Evolutionary conservation across 2,797 vertebrate species (phyloP).

Genomic region (Poeciliopsis presidionis): DNA sequence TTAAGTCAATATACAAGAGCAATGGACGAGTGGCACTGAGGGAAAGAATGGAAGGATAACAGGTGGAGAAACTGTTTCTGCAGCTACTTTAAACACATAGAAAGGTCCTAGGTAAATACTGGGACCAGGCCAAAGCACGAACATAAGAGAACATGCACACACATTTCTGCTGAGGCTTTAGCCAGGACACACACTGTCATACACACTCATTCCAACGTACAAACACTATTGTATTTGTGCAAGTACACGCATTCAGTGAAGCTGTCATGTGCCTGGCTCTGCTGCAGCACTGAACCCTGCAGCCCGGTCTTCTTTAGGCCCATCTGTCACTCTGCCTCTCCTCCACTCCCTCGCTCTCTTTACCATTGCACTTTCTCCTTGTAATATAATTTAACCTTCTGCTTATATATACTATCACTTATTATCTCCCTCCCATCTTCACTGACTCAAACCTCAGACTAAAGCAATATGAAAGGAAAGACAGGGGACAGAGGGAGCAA

Average conservation of each 20-base stretch:
- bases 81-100: conserved; percentile 55
- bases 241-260: conserved; percentile 52
- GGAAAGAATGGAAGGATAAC: conserved; percentile 58
- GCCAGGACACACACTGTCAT: conserved; percentile 29
- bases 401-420: conserved; percentile 2
- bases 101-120: conserved; percentile 63
- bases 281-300: conserved; percentile 73
- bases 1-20: conserved; percentile 52
- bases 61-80: conserved; percentile 63
- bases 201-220: conserved; percentile 9
- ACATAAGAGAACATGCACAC: conserved; percentile 21
- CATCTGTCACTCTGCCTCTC: conserved; percentile 70
- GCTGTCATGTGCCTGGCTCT: conserved; percentile 72
- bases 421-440: conserved; percentile 12
- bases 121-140: conserved; percentile 59
- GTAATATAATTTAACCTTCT: conserved; percentile 37
- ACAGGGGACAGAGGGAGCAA: neutral
- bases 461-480: conserved; percentile 30
- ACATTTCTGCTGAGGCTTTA: conserved; percentile 18
- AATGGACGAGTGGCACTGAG: conserved; percentile 36
- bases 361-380: conserved; percentile 30
- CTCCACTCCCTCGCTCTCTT: neutral
- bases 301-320: conserved; percentile 66
- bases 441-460: conserved; percentile 38
- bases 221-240: conserved; percentile 5